Percentiles rank a stretch among this genome's conserved stretches.
phyloP scores from a whole-genome alignment of 2,113 vertebrate genomes.

The Tapirus terrestris region DNA sequence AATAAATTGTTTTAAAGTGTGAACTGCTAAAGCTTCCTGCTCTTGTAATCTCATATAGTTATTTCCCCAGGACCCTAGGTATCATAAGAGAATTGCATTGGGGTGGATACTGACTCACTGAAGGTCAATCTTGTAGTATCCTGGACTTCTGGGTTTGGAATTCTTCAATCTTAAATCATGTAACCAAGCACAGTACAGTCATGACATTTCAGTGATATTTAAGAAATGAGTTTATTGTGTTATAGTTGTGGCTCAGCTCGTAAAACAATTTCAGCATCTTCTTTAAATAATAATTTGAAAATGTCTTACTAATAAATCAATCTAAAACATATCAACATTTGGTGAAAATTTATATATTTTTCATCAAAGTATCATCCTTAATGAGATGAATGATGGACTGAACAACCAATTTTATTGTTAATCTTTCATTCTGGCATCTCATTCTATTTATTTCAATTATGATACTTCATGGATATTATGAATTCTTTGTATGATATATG shows the following conservation, averaged over 20 bases:
- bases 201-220: conserved; percentile 12
- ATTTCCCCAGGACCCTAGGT: neutral
- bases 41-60: neutral
- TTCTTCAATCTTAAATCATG: neutral
- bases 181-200: neutral
- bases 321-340: neutral
- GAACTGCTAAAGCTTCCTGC: neutral
- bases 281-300: conserved; percentile 52
- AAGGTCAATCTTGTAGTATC: neutral
- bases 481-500: conserved; percentile 51
- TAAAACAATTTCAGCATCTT: conserved; percentile 2
- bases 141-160: neutral
- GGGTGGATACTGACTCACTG: neutral
- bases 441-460: conserved; percentile 71
- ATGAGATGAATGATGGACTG: conserved; percentile 61
- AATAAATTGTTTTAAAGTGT: neutral
- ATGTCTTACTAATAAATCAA: conserved; percentile 63
- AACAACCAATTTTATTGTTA: conserved; percentile 40
- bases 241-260: neutral
- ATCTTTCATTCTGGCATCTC: conserved; percentile 50
- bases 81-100: neutral
- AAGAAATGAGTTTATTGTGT: neutral
- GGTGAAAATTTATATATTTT: conserved; percentile 44
- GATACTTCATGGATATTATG: neutral
- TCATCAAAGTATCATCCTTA: conserved; percentile 53